These are phyloP conservation scores for Brachionus manjavacas DNA, from an alignment of 1,140 invertebrate genomes.

Conservation along the genomic window DNA sequence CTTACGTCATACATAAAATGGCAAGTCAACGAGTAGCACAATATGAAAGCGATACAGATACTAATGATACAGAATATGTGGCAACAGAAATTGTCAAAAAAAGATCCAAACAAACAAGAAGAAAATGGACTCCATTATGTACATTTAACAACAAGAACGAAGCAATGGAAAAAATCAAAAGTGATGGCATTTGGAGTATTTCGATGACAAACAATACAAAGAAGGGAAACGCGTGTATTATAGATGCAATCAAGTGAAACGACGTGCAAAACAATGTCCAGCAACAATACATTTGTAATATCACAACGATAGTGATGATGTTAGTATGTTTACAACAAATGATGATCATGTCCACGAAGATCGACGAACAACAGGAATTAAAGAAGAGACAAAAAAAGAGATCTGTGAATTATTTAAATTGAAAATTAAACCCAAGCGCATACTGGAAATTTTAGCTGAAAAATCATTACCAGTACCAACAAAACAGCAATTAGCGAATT, in stretches of 20 bases:
- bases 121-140: neutral
- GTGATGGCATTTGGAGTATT: neutral
- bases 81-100: no score
- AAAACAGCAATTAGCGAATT: conserved; percentile 18
- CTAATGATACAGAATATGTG: neutral
- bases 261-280: neutral
- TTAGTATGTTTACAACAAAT: no score
- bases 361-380: neutral
- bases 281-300: neutral
- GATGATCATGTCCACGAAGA: neutral
- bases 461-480: neutral
- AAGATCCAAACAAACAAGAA: neutral
- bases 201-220: neutral
- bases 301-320: neutral
- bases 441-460: neutral
- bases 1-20: neutral
- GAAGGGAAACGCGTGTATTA: neutral
- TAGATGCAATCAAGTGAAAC: no score
- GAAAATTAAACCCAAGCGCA: neutral
- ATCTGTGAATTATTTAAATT: neutral
- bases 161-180: neutral
- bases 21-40: neutral
- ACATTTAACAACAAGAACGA: neutral
- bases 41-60: neutral
- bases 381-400: neutral